Evolutionary conservation across 2,113 vertebrate species (phyloP), one percentile per base, ranked within the genome.

Genomic region (Bucco capensis): DNA sequence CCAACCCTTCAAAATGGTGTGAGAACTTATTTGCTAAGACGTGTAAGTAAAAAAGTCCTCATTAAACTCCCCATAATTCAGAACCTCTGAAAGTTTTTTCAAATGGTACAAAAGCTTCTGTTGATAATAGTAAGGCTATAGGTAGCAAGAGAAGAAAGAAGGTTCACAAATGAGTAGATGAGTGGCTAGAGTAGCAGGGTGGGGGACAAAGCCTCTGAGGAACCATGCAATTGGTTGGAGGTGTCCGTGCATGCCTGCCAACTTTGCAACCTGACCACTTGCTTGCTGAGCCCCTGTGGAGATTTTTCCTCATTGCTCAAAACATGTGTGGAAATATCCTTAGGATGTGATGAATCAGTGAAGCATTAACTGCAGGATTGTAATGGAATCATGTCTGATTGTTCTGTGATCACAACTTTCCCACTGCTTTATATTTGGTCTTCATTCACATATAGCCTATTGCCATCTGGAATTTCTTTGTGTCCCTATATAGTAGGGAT

Each of bases 311-410:
- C 5, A 0, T 44, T 87, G 40, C 33, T 90, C 44, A 79, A 76
- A 90, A 75, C n/a, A 70, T 83, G 62, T 75, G 53, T 90, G 60
- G 76, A 93, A 94, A 92, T 81, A 87, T 40, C 60, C 46, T 50
- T 33, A 67, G 73, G 56, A 90, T 16, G 8, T 69, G 40, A 73
- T 76, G 69, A 92, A 88, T 86, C 42, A 69, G 40, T 86, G 73
- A 85, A 88, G 42, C 74, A 74, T 86, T 86, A 90, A 73, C 46
- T 73, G 11, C 24, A 50, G 38, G 64, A 61, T 71, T 3, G 3
- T 86, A 86, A 67, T 49, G 61, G 60, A 88, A 86, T 93, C 44
- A 60, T 46, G 44, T 75, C 51, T 88, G 76, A 54, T 92, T 74
- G 15, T 57, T 94, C 57, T 82, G 65, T 46, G 61, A 95, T 86